These are phyloP conservation scores for Drosophila truncata DNA, from an alignment of 1,140 invertebrate genomes.

Conservation along the genomic window DNA sequence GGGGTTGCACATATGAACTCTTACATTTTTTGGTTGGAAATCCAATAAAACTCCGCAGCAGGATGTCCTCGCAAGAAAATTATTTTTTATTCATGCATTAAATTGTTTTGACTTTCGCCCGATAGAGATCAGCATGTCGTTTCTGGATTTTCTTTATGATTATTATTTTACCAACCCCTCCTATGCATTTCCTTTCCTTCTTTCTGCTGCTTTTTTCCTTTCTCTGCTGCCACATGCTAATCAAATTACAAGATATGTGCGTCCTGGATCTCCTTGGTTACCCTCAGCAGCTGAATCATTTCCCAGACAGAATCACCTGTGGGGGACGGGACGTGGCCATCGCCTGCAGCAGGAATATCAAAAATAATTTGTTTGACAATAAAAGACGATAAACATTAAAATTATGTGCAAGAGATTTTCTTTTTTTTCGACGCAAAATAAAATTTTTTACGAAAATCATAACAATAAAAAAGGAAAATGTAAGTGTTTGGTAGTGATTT, in stretches of 20 bases:
- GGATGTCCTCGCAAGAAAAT: conserved; percentile 49
- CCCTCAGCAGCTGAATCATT: conserved; percentile 70
- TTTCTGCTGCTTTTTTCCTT: background rate
- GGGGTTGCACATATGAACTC: conserved; percentile 49
- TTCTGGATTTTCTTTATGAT: conserved; percentile 66
- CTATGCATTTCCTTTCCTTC: background rate
- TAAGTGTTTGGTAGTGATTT: background rate
- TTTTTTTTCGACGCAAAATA: conserved; percentile 18
- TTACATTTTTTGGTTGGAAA: conserved; percentile 40
- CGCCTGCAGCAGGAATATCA: conserved; percentile 80
- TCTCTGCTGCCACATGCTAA: conserved; percentile 65
- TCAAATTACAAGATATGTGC: conserved; percentile 75
- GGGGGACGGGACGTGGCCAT: conserved; percentile 1
- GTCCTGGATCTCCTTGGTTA: conserved; percentile 36
- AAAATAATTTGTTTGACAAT: conserved; percentile 85
- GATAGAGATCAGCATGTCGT: conserved; percentile 68
- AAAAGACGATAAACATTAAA: conserved; percentile 85
- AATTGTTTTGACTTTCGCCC: conserved; percentile 79
- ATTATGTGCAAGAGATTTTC: conserved; percentile 79
- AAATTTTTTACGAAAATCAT: conserved; percentile 31
- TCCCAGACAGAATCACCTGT: conserved; percentile 60
- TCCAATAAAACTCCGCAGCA: conserved; percentile 73
- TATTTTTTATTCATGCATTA: conserved; percentile 83
- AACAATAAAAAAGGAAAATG: conserved; percentile 25
- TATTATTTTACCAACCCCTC: conserved; percentile 57